phyloP scores from a whole-genome alignment of 2,888 invertebrate species.

The Hedya salicella region DNA sequence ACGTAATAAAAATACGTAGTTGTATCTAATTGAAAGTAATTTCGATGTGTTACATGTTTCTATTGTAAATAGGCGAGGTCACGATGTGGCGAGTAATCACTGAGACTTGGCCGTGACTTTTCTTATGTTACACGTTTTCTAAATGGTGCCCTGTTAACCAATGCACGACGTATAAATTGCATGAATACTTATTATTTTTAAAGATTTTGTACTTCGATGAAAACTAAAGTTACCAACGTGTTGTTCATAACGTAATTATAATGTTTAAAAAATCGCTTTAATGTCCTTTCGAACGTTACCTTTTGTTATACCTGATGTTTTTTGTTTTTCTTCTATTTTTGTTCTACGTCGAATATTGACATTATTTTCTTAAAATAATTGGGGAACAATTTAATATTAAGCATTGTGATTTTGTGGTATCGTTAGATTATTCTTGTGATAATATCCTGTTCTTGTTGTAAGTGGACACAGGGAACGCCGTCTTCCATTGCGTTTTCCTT shows the following conservation, averaged over 20 bases:
- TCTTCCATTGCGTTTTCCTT: slow-evolving; percentile 80
- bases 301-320: slow-evolving; percentile 79
- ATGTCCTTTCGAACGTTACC: slow-evolving; percentile 79
- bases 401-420: slow-evolving; percentile 81
- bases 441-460: slow-evolving; percentile 69
- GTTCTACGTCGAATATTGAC: slow-evolving; percentile 69
- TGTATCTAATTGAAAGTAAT: slow-evolving; percentile 19
- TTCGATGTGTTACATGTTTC: slow-evolving; percentile 9
- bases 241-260: slow-evolving; percentile 79
- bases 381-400: slow-evolving; percentile 83
- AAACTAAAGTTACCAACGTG: slow-evolving; percentile 82
- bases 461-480: slow-evolving; percentile 70
- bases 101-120: slow-evolving; percentile 10
- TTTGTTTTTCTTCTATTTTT: slow-evolving; percentile 70
- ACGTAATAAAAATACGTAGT: slow-evolving; percentile 38
- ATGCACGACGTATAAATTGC: slow-evolving; percentile 58
- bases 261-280: slow-evolving; percentile 74
- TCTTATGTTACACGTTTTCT: slow-evolving; percentile 27
- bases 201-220: slow-evolving; percentile 60
- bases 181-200: slow-evolving; percentile 48
- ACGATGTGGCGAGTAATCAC: slow-evolving; percentile 3
- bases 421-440: slow-evolving; percentile 80
- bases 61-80: slow-evolving; percentile 11
- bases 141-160: slow-evolving; percentile 52
- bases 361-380: slow-evolving; percentile 66